Conservation (phyloP, 2,113 vertebrate genomes). For the Taxidea taxus region DNA sequence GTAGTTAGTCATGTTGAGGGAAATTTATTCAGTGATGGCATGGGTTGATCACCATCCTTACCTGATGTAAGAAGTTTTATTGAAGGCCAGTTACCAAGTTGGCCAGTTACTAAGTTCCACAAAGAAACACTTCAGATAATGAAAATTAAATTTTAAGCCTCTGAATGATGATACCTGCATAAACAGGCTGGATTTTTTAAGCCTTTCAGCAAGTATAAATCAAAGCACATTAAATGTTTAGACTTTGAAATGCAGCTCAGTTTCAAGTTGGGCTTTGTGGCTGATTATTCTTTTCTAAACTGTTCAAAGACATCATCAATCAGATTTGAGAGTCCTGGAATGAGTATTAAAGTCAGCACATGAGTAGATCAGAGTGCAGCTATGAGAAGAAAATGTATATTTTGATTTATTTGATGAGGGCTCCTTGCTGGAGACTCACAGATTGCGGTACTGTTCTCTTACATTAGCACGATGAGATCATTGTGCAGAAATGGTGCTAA, state of each 20-base stretch:
- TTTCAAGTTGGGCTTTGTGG: constrained; percentile 39
- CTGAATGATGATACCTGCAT: neutral
- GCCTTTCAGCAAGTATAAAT: constrained; percentile 47
- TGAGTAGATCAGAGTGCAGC: constrained; percentile 21
- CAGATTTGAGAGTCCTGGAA: constrained; percentile 37
- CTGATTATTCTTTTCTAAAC: constrained; percentile 65
- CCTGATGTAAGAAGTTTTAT: neutral
- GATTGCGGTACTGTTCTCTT: neutral
- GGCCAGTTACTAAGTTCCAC: neutral
- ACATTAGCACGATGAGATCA: constrained; percentile 1
- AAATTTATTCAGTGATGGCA: neutral
- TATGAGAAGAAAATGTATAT: constrained; percentile 20
- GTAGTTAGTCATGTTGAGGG: neutral
- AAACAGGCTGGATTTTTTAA: constrained; percentile 41
- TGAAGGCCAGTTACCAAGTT: neutral
- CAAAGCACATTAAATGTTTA: constrained; percentile 51
- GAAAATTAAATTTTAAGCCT: constrained; percentile 55
- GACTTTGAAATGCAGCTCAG: constrained; percentile 41
- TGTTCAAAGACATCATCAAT: constrained; percentile 54
- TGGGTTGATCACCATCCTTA: neutral
- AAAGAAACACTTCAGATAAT: constrained; percentile 25
- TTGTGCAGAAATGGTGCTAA: neutral
- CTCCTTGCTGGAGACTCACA: constrained; percentile 34
- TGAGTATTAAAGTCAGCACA: constrained; percentile 44
- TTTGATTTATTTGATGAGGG: constrained; percentile 57